Conservation (phyloP, 2,113 vertebrate genomes). For the Gobio gobio region DNA sequence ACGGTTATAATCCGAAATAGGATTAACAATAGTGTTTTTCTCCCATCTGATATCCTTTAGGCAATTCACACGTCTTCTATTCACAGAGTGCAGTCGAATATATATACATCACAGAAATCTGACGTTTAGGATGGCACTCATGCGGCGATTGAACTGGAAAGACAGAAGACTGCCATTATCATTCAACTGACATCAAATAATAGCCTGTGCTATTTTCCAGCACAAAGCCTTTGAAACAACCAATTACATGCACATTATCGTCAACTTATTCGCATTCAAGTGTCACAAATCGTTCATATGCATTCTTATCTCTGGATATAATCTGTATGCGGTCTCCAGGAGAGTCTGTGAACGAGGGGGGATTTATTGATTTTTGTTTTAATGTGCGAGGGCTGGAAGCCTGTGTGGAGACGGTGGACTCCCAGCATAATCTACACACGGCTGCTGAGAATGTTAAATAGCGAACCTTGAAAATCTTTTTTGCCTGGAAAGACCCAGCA, state of each 20-base stretch:
- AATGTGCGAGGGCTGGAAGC: slow-evolving; percentile 59
- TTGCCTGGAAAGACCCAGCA: slow-evolving; percentile 6
- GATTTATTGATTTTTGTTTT: slow-evolving; percentile 67
- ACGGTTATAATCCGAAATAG: slow-evolving; percentile 58
- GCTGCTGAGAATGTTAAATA: slow-evolving; percentile 60
- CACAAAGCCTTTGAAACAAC: slow-evolving; percentile 53
- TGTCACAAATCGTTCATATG: slow-evolving; percentile 22
- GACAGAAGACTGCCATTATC: slow-evolving; percentile 46
- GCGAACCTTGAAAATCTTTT: slow-evolving; percentile 37
- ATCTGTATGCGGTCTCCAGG: slow-evolving; percentile 8
- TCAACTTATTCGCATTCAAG: slow-evolving; percentile 35
- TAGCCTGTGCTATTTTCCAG: slow-evolving; percentile 45
- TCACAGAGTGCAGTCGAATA: neutral
- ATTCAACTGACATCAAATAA: slow-evolving; percentile 33
- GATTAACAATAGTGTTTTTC: slow-evolving; percentile 47
- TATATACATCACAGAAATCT: neutral
- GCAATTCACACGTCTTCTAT: neutral
- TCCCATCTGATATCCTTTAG: slow-evolving; percentile 7
- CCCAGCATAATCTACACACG: slow-evolving; percentile 55
- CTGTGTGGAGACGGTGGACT: slow-evolving; percentile 56
- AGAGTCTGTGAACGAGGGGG: slow-evolving; percentile 39
- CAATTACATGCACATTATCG: slow-evolving; percentile 48
- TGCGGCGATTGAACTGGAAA: slow-evolving; percentile 9
- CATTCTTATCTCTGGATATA: slow-evolving; percentile 3
- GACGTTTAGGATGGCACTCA: slow-evolving; percentile 26